Base-by-base conservation (phyloP, 2,113 vertebrate genomes). In the Pithys albifrons region DNA sequence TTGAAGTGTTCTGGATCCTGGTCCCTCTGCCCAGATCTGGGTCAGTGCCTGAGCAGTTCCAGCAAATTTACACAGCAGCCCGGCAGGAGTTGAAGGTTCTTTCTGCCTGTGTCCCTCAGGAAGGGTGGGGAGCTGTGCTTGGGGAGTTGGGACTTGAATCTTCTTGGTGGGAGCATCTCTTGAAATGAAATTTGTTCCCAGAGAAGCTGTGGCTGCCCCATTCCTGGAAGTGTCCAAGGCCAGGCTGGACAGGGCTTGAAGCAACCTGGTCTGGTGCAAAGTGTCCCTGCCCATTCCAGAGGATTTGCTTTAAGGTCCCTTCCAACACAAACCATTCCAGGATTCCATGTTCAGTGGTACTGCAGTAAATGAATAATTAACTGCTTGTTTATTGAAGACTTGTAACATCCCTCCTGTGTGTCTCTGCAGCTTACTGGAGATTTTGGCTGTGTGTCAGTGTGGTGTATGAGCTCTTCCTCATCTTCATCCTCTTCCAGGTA, bases 401-500 rank as follows among this genome's bases (percentile, higher is more conserved):
- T 39, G 73, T 97, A 25, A 95, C 43, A 3, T 62, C n/a, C 55
- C 1, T 0, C 37, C 41, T 88, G 35, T 87, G 28, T 87, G 39
- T 96, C 89, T 54, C 82, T 92, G 20, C 70, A 99, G 99, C 99
- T 12, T 99, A 99, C 97, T 99, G 99, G 99, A 97, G 99, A 66
- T 99, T 99, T 94, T 99, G 99, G 99, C 98, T 99, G 7, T 99
- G 99, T 85, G 99, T 99, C 90, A 99, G 99, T 2, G 99, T 99
- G 45, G 99, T 99, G 58, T 99, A 99, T 19, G 99, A 99, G 93
- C 98, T 99, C 51, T 99, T 99, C 95, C 99, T 99, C 97, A 99
- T 99, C 98, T 99, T 99, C 94, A 99, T 99, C 92, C 99, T 99
- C 45, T 99, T 99, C 91, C 99, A 99, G 99, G 99, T 99, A 80